Percentiles rank a stretch among this genome's conserved stretches.
Conservation (phyloP, 2,113 vertebrate species). For the Loxodonta africana region DNA sequence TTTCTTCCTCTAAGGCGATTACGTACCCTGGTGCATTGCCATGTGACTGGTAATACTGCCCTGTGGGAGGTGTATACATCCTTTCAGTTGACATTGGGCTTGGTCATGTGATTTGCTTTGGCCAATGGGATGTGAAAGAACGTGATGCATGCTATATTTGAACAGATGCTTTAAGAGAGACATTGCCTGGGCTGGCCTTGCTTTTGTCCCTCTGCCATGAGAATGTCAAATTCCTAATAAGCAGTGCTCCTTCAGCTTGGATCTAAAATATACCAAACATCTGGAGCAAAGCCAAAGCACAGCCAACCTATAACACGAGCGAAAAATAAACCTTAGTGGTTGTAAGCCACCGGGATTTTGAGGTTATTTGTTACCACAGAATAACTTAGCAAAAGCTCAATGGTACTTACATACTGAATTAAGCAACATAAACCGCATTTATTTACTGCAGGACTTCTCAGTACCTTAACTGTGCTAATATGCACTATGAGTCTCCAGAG, state of each 20-base stretch:
- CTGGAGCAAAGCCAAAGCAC: background rate
- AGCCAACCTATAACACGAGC: background rate
- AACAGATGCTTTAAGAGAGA: background rate
- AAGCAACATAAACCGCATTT: background rate
- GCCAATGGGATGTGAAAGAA: background rate
- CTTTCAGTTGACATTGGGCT: background rate
- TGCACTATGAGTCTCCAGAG: background rate
- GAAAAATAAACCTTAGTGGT: background rate
- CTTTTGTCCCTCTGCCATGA: background rate
- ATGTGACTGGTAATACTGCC: background rate
- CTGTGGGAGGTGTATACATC: background rate
- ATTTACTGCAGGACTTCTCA: background rate
- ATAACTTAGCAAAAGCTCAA: background rate
- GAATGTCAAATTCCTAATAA: background rate
- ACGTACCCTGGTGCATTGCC: fast-evolving
- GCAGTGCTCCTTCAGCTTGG: background rate
- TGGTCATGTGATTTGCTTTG: background rate
- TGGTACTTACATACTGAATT: background rate
- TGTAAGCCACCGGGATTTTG: background rate
- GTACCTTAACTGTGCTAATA: background rate
- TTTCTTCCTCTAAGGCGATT: background rate
- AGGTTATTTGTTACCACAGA: background rate
- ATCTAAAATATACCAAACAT: background rate
- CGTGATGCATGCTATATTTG: background rate
- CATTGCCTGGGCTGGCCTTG: background rate